Base-by-base conservation (phyloP, 2,113 vertebrate species). In the Callionymus lyra region DNA sequence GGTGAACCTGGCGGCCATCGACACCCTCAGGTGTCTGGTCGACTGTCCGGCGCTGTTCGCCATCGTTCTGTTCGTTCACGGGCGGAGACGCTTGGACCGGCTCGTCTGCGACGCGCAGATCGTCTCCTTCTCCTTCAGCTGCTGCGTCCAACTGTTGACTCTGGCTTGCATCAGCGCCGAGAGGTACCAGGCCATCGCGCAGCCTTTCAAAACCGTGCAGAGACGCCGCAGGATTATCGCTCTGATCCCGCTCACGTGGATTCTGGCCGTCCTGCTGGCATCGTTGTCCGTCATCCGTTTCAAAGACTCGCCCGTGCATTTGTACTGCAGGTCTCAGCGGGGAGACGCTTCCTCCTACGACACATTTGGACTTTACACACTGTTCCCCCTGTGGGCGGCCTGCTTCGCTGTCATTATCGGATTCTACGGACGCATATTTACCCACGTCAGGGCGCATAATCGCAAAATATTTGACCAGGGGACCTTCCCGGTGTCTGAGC, bases 381-480 rank as follows among this genome's bases (percentile, higher is more conserved):
- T 87, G 47, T 51, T 84, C 31, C 85, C 84, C 6, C 57, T 85
- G 15, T 87, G 86, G 86, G 77, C 54, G 1, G 46, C 41, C 9
- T 87, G 80, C 42, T 79, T 84, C 21, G 32, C 17, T 16, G 13
- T 82, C 6, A 82, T 86, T 21, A 56, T 61, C 41, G 77, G 66
- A n/a, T 86, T 84, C 60, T 86, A 86, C 6, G 37, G 66, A 3
- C 42, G 72, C 10, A 87, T 87, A 47, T 87, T 84, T 47, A 10
- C 45, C 12, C 35, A 81, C 1, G 73, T 86, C 19, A 81, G 55
- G 49, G 56, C 72, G 1, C 82, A 86, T 63, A 73, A 76, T 33
- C 70, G 72, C 34, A 86, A 85, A 65, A 76, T 87, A 68, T 85
- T 83, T 54, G 84, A 87, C 16, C 74, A 77, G 50, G 84, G 84